phyloP scores from a whole-genome alignment of 1,140 invertebrate genomes.

The Sarcophaga bullata region DNA sequence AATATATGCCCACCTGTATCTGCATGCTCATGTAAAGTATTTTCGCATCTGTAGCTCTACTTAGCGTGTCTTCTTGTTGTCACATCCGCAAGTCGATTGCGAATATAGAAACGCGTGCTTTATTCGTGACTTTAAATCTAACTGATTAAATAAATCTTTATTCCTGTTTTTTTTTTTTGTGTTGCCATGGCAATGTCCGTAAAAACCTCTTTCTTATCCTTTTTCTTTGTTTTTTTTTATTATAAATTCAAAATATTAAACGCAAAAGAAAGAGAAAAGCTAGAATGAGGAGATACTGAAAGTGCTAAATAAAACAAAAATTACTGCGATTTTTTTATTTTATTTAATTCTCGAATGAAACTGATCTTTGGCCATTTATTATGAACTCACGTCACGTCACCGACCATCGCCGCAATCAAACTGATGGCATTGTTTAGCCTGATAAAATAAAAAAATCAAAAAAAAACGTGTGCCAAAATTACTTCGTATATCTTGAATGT shows the following conservation, averaged over 20 bases:
- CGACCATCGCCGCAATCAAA: too few species aligned
- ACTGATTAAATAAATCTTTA: conserved; percentile 29
- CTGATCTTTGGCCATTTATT: too few species aligned
- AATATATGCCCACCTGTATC: background rate
- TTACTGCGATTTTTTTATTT: too few species aligned
- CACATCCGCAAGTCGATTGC: background rate
- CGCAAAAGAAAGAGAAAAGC: background rate
- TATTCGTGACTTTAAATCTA: conserved; percentile 21
- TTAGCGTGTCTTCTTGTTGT: background rate
- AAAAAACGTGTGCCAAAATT: conserved; percentile 23
- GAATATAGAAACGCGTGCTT: background rate
- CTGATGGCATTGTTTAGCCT: too few species aligned
- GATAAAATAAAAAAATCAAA: too few species aligned
- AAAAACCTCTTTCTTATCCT: background rate
- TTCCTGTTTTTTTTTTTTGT: background rate
- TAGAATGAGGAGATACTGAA: too few species aligned
- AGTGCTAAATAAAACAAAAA: too few species aligned
- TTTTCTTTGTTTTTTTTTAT: too few species aligned
- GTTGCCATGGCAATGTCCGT: background rate
- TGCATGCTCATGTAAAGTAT: background rate
- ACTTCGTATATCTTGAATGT: background rate
- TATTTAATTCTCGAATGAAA: too few species aligned
- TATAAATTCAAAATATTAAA: background rate
- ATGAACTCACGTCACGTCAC: too few species aligned
- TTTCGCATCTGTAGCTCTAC: background rate